phyloP scores from a whole-genome alignment of 2,113 vertebrate species.

The Platycercus adscitus region DNA sequence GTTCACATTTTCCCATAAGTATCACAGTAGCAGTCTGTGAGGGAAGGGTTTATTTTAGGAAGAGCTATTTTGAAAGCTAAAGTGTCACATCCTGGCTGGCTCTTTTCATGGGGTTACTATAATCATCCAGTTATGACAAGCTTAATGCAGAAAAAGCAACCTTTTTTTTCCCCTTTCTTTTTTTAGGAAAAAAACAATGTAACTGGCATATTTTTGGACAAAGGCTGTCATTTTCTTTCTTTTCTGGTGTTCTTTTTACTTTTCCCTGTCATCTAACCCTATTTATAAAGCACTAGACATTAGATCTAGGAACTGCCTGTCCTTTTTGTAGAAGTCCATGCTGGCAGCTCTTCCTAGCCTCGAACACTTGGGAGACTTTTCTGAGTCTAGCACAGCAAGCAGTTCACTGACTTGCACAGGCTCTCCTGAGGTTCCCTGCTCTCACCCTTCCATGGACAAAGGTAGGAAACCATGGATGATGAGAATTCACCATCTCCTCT shows the following conservation, averaged over 20 bases:
- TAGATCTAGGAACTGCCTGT: constrained; percentile 31
- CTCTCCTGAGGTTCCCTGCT: neutral
- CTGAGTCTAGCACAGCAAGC: neutral
- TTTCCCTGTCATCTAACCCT: constrained; percentile 20
- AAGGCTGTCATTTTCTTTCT: constrained; percentile 48
- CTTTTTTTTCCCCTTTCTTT: constrained; percentile 9
- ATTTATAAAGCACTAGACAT: constrained; percentile 30
- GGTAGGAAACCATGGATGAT: neutral
- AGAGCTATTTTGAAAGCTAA: constrained; percentile 70
- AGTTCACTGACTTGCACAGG: neutral
- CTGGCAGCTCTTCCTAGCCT: constrained; percentile 4
- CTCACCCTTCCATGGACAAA: neutral
- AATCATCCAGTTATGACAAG: constrained; percentile 66
- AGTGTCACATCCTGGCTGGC: constrained; percentile 72
- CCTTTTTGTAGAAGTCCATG: constrained; percentile 6
- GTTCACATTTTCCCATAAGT: constrained; percentile 37
- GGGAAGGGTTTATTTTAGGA: constrained; percentile 74
- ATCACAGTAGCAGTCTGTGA: constrained; percentile 51
- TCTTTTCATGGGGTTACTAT: constrained; percentile 70
- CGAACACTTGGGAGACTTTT: neutral
- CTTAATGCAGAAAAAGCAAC: constrained; percentile 67
- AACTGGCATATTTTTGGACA: constrained; percentile 64
- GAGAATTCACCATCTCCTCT: neutral
- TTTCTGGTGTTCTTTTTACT: neutral
- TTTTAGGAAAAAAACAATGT: constrained; percentile 58